These are phyloP conservation scores for Xanthorhoe designata DNA, from an alignment of 2,888 invertebrate genomes.

Conservation along the genomic window DNA sequence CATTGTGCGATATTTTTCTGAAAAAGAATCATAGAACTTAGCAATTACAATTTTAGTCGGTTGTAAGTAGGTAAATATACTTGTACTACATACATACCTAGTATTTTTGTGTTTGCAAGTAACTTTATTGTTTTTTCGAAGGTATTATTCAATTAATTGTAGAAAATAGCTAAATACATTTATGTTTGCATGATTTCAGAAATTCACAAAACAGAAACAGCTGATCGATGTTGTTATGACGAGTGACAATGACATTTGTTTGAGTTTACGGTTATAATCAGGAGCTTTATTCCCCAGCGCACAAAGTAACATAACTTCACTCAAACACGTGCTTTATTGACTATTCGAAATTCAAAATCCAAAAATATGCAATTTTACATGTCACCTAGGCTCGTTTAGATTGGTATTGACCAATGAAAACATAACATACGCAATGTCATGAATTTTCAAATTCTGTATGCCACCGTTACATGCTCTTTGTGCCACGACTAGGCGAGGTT, in stretches of 20 bases:
- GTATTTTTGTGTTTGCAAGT: slow-evolving; percentile 6
- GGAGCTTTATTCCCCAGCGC: no score
- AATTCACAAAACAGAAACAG: slow-evolving; percentile 18
- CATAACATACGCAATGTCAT: no score
- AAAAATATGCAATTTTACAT: no score
- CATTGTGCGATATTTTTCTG: slow-evolving; percentile 52
- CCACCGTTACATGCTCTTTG: no score
- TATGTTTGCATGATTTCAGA: background rate
- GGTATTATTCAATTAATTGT: background rate
- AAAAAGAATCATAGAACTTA: background rate
- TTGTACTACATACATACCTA: background rate
- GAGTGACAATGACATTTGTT: slow-evolving; percentile 19
- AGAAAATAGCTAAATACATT: background rate
- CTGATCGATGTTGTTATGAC: slow-evolving; percentile 30
- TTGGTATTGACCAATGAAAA: no score
- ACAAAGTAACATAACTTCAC: no score
- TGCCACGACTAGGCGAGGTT: no score
- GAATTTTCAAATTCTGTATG: no score
- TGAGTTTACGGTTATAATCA: slow-evolving; percentile 9
- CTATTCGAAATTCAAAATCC: no score
- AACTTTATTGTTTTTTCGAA: background rate
- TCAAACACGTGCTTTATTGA: no score
- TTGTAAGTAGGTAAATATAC: background rate
- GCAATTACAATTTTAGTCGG: background rate
- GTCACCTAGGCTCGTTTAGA: no score